Base-by-base conservation (phyloP, 2,888 invertebrate genomes). In the Autographa pulchrina region DNA sequence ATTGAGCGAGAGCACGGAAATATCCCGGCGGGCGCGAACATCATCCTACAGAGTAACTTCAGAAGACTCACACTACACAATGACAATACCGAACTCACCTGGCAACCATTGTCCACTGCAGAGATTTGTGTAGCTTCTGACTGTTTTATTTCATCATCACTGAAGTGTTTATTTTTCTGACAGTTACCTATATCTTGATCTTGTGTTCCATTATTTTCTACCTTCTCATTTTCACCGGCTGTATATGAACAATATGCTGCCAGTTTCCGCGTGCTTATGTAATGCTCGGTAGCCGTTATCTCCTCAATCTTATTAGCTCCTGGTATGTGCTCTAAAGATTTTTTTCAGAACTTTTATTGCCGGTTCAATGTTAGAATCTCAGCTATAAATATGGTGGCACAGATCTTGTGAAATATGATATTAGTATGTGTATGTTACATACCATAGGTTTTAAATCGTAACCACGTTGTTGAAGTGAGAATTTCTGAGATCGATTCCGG, bases 1-100 rank as follows among this genome's bases (percentile, higher is more conserved):
- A 95, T 94, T 95, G 95, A 93, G 91, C 86, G 81, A 38, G 70
- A 68, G 82, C 74, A 84, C 84, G 72, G 75, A 85, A 88, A 89
- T 88, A 89, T 66, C 73, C 61, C 77, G 41, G 59, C 74, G 60
- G 59, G 78, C 64, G 72, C 72, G 65, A 59, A 41, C 64, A 59
- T 31, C 48, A 32, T 72, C 62, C 52, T 52, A 73, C 64, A 59
- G 62, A 60, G 20, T 35, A 65, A n/a, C 4, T 32, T n/a, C 80
- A 78, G 80, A 79, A 78, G 76, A 72, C 64, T 67, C 41, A 56
- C 43, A 65, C 65, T 41, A 41, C 43, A 68, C 68, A 79, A 65
- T 32, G 11, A 56, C 2, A 43, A 43, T 14, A 56, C 20, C 0
- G 5, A 48, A 14, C 43, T 16, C 13, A 62, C 20, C 32, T 11